A percentile compares a stretch with the other conserved stretches of the same genome.
Evolutionary conservation across 2,888 invertebrate genomes (phyloP).

Genomic region (Apantesis nais): DNA sequence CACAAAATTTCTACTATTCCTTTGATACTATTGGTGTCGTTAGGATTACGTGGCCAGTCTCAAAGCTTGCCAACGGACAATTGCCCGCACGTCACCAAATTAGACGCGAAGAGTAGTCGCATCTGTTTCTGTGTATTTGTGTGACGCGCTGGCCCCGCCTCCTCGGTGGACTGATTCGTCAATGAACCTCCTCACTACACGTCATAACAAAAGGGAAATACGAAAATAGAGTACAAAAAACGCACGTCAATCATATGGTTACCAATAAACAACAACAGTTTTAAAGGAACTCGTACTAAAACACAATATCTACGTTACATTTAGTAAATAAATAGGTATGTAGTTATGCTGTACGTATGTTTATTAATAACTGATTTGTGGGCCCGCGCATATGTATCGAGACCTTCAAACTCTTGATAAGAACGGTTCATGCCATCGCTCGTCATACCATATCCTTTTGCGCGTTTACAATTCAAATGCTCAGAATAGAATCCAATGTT

Average conservation of each 20-base stretch:
- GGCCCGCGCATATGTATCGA: constrained; percentile 30
- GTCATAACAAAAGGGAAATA: constrained; percentile 58
- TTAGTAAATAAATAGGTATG: not conserved
- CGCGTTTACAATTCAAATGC: constrained; percentile 39
- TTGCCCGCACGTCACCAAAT: constrained; percentile 75
- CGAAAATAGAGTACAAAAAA: constrained; percentile 61
- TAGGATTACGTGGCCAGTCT: constrained; percentile 56
- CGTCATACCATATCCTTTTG: constrained; percentile 30
- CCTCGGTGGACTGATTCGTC: constrained; percentile 51
- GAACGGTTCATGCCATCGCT: constrained; percentile 38
- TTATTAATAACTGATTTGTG: constrained; percentile 24
- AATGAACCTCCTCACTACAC: constrained; percentile 65
- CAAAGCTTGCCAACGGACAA: constrained; percentile 46
- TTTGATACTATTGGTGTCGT: constrained; percentile 52
- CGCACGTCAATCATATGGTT: constrained; percentile 38
- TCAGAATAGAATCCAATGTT: constrained; percentile 51
- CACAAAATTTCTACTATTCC: constrained; percentile 47
- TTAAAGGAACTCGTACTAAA: constrained; percentile 43
- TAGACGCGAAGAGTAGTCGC: constrained; percentile 69
- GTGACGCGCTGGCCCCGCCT: constrained; percentile 78
- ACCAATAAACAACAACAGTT: constrained; percentile 48
- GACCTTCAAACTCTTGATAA: constrained; percentile 62
- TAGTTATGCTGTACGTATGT: not conserved
- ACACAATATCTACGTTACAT: constrained; percentile 32
- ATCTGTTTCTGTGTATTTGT: constrained; percentile 60